These are phyloP conservation scores for Troilus luridus DNA, from an alignment of 2,888 invertebrate species.

Conservation along the genomic window DNA sequence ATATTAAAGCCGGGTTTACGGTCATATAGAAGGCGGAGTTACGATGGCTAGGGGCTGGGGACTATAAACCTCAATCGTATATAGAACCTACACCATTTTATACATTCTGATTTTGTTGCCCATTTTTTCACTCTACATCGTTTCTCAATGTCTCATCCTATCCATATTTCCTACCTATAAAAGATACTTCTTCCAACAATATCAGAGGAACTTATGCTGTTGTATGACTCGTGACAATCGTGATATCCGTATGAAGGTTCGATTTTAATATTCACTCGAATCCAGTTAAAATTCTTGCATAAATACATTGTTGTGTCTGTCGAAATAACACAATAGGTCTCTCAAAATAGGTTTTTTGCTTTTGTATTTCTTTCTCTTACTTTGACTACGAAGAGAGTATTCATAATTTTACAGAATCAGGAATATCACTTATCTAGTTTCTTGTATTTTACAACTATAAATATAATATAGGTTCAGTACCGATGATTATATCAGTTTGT, in stretches of 20 bases:
- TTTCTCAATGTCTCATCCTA: constrained; percentile 26
- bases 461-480: no score
- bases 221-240: background rate
- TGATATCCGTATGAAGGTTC: background rate
- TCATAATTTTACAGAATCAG: no score
- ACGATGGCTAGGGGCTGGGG: constrained; percentile 15
- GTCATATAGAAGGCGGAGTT: constrained; percentile 13
- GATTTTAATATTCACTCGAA: no score
- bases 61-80: constrained; percentile 39
- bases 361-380: no score
- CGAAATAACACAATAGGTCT: no score
- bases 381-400: no score
- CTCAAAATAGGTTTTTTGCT: no score
- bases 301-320: no score
- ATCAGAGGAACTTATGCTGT: background rate
- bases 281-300: no score
- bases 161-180: background rate
- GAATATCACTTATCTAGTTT: no score
- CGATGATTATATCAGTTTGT: no score
- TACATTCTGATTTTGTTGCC: constrained; percentile 32
- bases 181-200: background rate
- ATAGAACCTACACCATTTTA: constrained; percentile 31
- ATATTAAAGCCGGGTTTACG: constrained; percentile 38
- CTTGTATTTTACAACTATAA: no score
- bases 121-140: constrained; percentile 1